Base-by-base conservation (phyloP, 1,140 invertebrate species). In the Gryon sp. region DNA sequence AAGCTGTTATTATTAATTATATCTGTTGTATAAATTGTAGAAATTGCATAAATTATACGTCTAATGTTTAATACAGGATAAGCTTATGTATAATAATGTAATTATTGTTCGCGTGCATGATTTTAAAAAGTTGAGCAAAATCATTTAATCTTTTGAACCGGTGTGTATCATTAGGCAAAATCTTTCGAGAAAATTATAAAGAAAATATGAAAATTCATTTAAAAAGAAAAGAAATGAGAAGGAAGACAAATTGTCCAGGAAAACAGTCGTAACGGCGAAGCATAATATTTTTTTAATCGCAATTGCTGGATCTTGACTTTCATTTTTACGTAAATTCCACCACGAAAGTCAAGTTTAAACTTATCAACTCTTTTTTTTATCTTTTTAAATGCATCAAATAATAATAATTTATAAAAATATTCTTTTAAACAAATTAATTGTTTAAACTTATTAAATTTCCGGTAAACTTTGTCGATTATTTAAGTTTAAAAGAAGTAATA, bases 291-390 rank as follows among this genome's bases (percentile, higher is more conserved):
- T 48, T 53, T 24, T 40, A 55, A 40, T 55, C 30, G 12, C 20
- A 14, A n/a, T 7, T n/a, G 26, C 36, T 6, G 24, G 18, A 43
- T 59, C 52, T 59, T 20, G 11, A 59, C 53, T 59, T 59, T 59
- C 53, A 22, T 59, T 57, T 55, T 55, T 40, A 50, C 30, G 46
- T 12, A 34, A 50, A 50, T 9, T 43, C 8, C 3, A 24, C 7
- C 11, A 12, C 32, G 32, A 34, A 34, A 34, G 32, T 34, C 32
- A 34, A 34, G 32, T 34, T 34, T 34, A 34, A 34, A 12, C 14
- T 4, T 12, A 2, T n/a, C 11, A 34, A 5, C 32, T 48, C 15
- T 43, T 40, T 20, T 48, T 26, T 0, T 34, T 12, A 2, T 12
- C 5, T 28, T 28, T 7, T 3, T 9, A 3, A 3, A 9, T n/a